Evolutionary conservation across 1,140 invertebrate genomes (phyloP).

Genomic region (Calycopis cecrops): DNA sequence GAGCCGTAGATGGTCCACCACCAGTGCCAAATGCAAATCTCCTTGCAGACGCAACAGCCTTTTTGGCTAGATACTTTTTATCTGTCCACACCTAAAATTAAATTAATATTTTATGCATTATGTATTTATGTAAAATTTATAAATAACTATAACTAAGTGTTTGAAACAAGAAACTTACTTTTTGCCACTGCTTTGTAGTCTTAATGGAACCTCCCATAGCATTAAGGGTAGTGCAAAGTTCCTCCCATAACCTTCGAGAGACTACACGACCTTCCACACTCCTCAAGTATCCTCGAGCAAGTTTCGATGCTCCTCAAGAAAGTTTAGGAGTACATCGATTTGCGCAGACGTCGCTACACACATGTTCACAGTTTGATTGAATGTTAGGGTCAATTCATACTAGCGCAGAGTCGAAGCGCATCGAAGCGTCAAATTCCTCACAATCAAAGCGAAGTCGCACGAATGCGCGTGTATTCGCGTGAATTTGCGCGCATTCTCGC

Average conservation of each 20-base stretch:
- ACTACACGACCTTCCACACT: not conserved
- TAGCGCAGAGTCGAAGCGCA: not conserved
- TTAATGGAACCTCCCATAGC: not conserved
- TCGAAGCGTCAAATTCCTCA: slow-evolving; percentile 5
- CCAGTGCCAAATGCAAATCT: slow-evolving; percentile 11
- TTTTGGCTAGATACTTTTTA: slow-evolving; percentile 17
- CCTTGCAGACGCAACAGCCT: slow-evolving; percentile 6
- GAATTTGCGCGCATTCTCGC: not conserved
- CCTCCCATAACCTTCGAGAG: not conserved
- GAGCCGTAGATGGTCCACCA: slow-evolving; percentile 16
- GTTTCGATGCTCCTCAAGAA: not conserved
- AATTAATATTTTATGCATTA: too few relatives aligned
- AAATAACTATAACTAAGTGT: not conserved
- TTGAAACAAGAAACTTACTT: not conserved
- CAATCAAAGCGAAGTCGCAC: slow-evolving; percentile 6
- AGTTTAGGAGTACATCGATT: not conserved
- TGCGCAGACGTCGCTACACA: not conserved
- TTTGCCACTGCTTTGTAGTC: slow-evolving; percentile 1
- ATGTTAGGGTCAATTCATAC: slow-evolving; percentile 3
- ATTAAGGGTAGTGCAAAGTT: not conserved
- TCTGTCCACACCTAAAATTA: slow-evolving; percentile 13
- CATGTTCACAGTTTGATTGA: too few relatives aligned
- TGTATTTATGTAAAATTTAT: too few relatives aligned
- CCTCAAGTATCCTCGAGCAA: not conserved
- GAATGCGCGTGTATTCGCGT: not conserved